These are phyloP conservation scores for Tetraneura akinire DNA, from an alignment of 1,140 invertebrate species.

Conservation along the genomic window DNA sequence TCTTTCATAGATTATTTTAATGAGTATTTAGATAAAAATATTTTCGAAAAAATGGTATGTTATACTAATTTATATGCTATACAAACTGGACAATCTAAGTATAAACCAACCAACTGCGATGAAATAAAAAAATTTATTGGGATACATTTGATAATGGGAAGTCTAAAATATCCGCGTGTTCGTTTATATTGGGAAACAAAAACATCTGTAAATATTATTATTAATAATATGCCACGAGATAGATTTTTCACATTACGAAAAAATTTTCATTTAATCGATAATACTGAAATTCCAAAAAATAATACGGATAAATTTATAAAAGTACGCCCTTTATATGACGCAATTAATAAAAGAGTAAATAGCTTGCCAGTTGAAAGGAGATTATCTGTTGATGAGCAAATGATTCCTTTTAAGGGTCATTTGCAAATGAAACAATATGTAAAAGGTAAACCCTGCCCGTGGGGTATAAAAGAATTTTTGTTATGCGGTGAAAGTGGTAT, in stretches of 20 bases:
- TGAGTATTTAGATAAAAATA: not conserved
- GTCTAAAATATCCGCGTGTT: constrained; percentile 50
- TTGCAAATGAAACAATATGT: constrained; percentile 53
- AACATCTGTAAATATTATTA: constrained; percentile 24
- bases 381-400: constrained; percentile 56
- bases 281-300: not conserved
- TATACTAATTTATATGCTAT: constrained; percentile 31
- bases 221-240: constrained; percentile 44
- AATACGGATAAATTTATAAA: constrained; percentile 52
- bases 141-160: constrained; percentile 52
- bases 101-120: constrained; percentile 35
- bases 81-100: not conserved
- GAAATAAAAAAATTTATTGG: constrained; percentile 53
- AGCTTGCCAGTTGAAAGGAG: constrained; percentile 52
- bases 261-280: constrained; percentile 51
- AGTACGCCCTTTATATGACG: constrained; percentile 53
- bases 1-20: not conserved
- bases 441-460: not conserved
- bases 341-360: constrained; percentile 31
- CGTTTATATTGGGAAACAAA: constrained; percentile 52
- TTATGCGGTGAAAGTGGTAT: constrained; percentile 55
- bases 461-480: constrained; percentile 53
- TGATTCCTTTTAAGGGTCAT: constrained; percentile 56
- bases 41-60: not conserved
- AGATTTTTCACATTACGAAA: constrained; percentile 49